Evolutionary conservation across 1,140 invertebrate species (phyloP).

Genomic region (Apis cerana): DNA sequence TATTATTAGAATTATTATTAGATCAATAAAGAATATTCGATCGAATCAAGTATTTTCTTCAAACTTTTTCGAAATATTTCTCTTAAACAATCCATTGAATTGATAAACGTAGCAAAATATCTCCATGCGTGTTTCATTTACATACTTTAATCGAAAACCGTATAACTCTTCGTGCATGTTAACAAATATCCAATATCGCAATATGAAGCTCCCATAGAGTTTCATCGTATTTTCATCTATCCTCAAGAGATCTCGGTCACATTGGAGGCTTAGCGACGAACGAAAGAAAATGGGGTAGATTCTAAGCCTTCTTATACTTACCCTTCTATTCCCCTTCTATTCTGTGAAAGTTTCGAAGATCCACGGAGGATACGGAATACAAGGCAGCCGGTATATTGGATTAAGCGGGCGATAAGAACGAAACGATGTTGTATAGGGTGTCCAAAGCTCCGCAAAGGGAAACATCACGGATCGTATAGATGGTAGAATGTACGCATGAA

Average conservation of each 20-base stretch:
- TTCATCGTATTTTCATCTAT: constrained; percentile 25
- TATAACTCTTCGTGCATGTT: neutral
- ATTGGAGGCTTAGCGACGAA: constrained; percentile 39
- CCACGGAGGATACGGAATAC: constrained; percentile 34
- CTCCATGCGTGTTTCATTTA: too few species aligned
- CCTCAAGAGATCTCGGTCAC: neutral
- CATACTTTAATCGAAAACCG: neutral
- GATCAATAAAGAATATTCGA: too few species aligned
- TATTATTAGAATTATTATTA: too few species aligned
- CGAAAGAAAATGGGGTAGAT: constrained; percentile 36
- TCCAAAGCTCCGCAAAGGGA: neutral
- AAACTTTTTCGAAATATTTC: too few species aligned
- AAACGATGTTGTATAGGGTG: constrained; percentile 14
- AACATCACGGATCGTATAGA: constrained; percentile 2
- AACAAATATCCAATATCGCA: neutral
- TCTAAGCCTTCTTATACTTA: constrained; percentile 55
- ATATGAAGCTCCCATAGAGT: constrained; percentile 34
- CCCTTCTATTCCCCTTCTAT: constrained; percentile 23
- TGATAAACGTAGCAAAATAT: neutral
- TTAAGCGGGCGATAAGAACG: constrained; percentile 43
- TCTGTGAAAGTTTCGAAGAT: constrained; percentile 37
- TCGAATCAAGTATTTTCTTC: too few species aligned
- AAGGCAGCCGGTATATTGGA: constrained; percentile 42
- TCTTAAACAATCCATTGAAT: too few species aligned
- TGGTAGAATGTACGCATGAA: neutral